Conservation (phyloP, 1,140 invertebrate species). For the Tigriopus japonicus region DNA sequence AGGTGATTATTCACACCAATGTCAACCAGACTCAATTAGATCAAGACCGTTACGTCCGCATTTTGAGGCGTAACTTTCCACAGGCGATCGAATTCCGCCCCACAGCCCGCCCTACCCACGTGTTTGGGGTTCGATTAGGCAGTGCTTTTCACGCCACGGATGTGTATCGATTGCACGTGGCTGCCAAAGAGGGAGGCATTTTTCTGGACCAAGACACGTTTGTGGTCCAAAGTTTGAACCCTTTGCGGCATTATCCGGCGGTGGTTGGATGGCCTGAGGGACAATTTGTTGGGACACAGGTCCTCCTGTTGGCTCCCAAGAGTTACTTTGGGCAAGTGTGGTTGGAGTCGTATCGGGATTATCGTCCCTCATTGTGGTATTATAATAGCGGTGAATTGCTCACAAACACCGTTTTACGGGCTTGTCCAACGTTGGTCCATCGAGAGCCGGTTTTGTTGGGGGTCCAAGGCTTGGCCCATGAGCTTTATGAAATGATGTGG, state of each 20-base stretch:
- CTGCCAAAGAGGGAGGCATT: constrained; percentile 3
- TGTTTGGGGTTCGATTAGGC: background rate
- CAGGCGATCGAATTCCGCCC: background rate
- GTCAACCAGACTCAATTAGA: background rate
- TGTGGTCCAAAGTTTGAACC: background rate
- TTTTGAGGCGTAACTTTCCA: background rate
- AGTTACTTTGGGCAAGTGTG: constrained; percentile 3
- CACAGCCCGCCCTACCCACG: background rate
- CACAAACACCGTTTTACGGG: constrained; percentile 4
- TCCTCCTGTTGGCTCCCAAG: background rate
- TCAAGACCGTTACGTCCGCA: background rate
- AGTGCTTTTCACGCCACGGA: constrained; percentile 5
- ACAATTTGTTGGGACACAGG: constrained; percentile 2
- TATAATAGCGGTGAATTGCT: constrained; percentile 15
- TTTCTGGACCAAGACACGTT: constrained; percentile 4
- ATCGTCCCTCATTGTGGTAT: constrained; percentile 12
- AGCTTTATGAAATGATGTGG: constrained; percentile 15
- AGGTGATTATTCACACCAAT: background rate
- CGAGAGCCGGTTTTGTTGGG: constrained; percentile 12
- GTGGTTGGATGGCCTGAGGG: background rate
- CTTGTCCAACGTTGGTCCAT: constrained; percentile 10
- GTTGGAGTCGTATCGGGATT: constrained; percentile 7
- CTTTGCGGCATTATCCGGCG: background rate
- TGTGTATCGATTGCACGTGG: background rate
- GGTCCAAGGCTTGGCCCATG: constrained; percentile 6